Evolutionary conservation across 2,797 vertebrate genomes (phyloP), one percentile per base, ranked within the genome.

Genomic region (Yasuhikotakia modesta): DNA sequence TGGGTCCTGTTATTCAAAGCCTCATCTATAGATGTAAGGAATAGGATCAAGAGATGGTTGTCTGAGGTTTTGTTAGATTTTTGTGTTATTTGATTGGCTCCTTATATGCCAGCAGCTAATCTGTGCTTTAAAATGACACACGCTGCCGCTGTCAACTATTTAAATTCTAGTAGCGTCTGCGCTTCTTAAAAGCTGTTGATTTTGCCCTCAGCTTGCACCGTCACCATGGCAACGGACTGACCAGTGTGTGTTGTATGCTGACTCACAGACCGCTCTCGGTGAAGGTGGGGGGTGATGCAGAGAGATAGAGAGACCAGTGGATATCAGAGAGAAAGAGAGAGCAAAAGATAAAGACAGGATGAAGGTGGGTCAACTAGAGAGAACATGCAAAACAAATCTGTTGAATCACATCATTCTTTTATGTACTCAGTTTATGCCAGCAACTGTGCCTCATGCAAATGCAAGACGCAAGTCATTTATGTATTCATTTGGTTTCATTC

Each of bases 191-290:
- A 63, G 73, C 83, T 85, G 85, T 86, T 84, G 78, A 81, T 84
- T 80, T 78, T 79, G 80, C 83, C 74, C 83, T 83, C 80, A 80
- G 83, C 83, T 87, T 88, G 80, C 32, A 55, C 83, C 60, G 84
- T 92, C 85, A 83, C 90, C 84, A 92, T 91, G 89, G 90, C 86
- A 90, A 92, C 90, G 73, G 76, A 79, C 79, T 85, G 82, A 87
- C 88, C 82, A 80, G 79, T 83, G 78, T 84, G 78, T 64, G 78
- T 82, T 81, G 79, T 83, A 78, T 85, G 88, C 90, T 92, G 90
- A 92, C 89, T 92, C 90, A 91, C 84, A 82, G 85, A 63, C 75
- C 81, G 72, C 76, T 69, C 85, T 78, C 72, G 75, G 73, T 70
- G 81, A 83, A 81, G 78, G 78, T 81, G 78, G 78, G 65, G 46